Evolutionary conservation across 2,113 vertebrate genomes (phyloP).

Genomic region (Elachura formosa): DNA sequence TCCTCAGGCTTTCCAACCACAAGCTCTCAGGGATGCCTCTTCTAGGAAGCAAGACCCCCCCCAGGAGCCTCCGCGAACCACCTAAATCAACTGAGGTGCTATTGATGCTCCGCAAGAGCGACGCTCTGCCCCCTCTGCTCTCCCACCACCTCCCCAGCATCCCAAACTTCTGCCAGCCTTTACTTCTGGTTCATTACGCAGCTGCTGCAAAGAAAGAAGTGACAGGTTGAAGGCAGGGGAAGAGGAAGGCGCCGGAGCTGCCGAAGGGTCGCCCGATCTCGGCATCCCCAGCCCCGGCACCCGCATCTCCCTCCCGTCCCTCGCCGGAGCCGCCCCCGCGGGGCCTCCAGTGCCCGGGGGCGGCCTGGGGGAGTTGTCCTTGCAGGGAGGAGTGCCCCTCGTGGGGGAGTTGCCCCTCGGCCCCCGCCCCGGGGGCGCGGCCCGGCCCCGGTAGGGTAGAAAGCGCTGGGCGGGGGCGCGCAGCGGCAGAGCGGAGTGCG

Average conservation of each 20-base stretch:
- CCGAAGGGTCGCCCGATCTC: fast-evolving
- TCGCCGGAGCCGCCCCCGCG: neutral
- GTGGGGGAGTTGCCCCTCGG: neutral
- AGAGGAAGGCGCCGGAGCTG: neutral
- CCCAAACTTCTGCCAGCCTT: neutral
- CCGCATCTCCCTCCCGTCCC: neutral
- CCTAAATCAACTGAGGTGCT: neutral
- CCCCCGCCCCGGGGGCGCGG: neutral
- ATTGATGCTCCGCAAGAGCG: fast-evolving
- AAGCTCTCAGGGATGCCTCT: neutral
- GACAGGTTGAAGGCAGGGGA: neutral
- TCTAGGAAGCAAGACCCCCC: no score
- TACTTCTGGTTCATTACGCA: neutral
- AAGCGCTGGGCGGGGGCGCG: neutral
- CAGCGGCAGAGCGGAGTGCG: neutral
- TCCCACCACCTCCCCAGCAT: neutral
- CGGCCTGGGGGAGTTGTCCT: no score
- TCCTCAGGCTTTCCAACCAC: neutral
- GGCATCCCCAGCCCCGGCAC: fast-evolving
- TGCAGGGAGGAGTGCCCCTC: no score
- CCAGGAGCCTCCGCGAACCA: neutral
- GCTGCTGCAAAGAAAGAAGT: fast-evolving
- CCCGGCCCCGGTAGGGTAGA: neutral
- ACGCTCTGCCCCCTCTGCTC: neutral
- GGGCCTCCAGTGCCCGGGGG: neutral